Conservation (phyloP, 2,797 vertebrate species). For the Chromobotia macracanthus region DNA sequence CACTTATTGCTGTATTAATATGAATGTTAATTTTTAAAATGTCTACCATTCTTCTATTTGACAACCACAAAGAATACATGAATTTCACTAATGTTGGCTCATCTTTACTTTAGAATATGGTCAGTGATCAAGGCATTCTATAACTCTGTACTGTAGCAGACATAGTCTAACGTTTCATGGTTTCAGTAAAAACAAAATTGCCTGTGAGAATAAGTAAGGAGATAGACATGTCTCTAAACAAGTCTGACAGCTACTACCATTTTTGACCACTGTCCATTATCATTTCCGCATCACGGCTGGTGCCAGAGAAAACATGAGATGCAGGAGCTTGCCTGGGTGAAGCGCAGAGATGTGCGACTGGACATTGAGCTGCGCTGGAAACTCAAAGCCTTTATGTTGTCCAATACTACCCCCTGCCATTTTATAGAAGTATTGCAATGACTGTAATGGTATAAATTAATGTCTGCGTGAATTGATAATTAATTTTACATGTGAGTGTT, state of each 20-base stretch:
- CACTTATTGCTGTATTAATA: too few species aligned
- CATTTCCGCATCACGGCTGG: slow-evolving; percentile 75
- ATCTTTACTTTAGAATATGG: not conserved
- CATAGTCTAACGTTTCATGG: slow-evolving; percentile 31
- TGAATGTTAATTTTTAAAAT: too few species aligned
- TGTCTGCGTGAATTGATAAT: not conserved
- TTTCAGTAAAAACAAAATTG: slow-evolving; percentile 45
- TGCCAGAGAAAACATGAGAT: slow-evolving; percentile 59
- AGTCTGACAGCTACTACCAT: slow-evolving; percentile 72
- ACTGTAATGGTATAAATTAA: not conserved
- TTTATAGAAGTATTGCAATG: slow-evolving; percentile 55
- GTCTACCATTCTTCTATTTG: not conserved
- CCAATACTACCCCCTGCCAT: slow-evolving; percentile 74
- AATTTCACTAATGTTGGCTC: not conserved
- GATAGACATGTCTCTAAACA: slow-evolving; percentile 67
- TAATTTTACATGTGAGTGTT: too few species aligned
- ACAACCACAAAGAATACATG: not conserved
- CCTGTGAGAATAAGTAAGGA: slow-evolving; percentile 63
- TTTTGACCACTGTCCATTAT: slow-evolving; percentile 71
- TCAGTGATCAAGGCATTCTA: slow-evolving; percentile 40
- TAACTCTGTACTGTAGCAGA: slow-evolving; percentile 20
- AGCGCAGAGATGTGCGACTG: slow-evolving; percentile 16
- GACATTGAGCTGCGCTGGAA: slow-evolving; percentile 21
- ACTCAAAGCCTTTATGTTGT: slow-evolving; percentile 27
- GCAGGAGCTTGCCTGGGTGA: slow-evolving; percentile 23